phyloP scores from a whole-genome alignment of 1,140 invertebrate genomes.

The Caenorhabditis briggsae region DNA sequence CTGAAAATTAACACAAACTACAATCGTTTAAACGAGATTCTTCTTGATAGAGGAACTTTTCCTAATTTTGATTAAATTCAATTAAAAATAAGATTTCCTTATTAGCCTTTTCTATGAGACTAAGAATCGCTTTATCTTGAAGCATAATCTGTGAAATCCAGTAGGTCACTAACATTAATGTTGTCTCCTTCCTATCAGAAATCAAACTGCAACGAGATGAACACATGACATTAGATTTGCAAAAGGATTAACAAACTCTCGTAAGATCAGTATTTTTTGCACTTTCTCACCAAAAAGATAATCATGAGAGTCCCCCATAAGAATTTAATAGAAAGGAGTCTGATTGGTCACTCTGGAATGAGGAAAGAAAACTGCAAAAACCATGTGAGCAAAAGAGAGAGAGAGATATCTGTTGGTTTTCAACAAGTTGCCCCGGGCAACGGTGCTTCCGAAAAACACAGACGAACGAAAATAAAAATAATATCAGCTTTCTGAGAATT shows the following conservation, averaged over 20 bases:
- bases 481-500: slow-evolving; percentile 10
- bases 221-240: neutral
- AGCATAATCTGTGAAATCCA: too few species aligned
- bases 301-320: neutral
- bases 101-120: too few species aligned
- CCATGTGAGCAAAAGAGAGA: neutral
- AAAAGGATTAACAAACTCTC: neutral
- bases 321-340: neutral
- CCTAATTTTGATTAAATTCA: too few species aligned
- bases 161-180: too few species aligned
- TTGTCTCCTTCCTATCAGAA: too few species aligned
- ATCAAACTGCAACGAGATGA: too few species aligned
- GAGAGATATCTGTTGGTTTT: neutral
- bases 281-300: neutral
- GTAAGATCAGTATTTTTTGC: slow-evolving; percentile 44
- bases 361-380: neutral
- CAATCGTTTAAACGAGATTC: too few species aligned
- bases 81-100: too few species aligned
- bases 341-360: neutral
- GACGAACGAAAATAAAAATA: neutral
- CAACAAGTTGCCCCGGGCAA: slow-evolving; percentile 2
- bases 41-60: too few species aligned
- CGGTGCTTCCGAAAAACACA: neutral
- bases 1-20: too few species aligned
- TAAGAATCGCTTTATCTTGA: too few species aligned